Evolutionary conservation across 1,140 invertebrate genomes (phyloP).

Genomic region (Stenopsyche tienmushanensis): DNA sequence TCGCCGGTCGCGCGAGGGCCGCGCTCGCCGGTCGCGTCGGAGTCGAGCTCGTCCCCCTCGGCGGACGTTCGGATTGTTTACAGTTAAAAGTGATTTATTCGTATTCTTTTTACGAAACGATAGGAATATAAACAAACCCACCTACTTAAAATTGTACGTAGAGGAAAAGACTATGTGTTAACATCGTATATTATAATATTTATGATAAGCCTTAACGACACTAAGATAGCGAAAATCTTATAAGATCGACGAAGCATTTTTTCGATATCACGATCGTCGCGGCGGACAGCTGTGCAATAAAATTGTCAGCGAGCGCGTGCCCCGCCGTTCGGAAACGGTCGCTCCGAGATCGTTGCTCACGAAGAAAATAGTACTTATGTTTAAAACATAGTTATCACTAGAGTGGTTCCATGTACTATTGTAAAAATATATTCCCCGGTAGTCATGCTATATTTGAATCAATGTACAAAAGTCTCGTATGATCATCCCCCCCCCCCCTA

Average conservation of each 20-base stretch:
- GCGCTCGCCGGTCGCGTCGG: constrained; percentile 31
- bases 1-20: no score
- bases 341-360: constrained; percentile 30
- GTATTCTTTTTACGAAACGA: constrained; percentile 20
- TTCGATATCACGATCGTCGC: constrained; percentile 15
- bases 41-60: no score
- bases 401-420: constrained; percentile 39
- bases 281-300: constrained; percentile 34
- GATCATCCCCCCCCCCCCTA: constrained; percentile 38
- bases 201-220: constrained; percentile 31
- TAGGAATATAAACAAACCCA: constrained; percentile 37
- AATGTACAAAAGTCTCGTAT: constrained; percentile 43
- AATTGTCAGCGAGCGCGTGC: constrained; percentile 37
- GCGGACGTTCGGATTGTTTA: no score
- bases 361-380: constrained; percentile 42
- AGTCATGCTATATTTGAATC: constrained; percentile 41
- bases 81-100: constrained; percentile 19
- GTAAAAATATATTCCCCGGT: constrained; percentile 37
- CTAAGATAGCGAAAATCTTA: constrained; percentile 28
- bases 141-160: constrained; percentile 38
- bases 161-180: constrained; percentile 35
- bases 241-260: constrained; percentile 16
- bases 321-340: constrained; percentile 26
- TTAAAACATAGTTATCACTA: constrained; percentile 41
- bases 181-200: constrained; percentile 35